phyloP scores from a whole-genome alignment of 64 coral and sea anemone species.

The Exaiptasia diaphana region DNA sequence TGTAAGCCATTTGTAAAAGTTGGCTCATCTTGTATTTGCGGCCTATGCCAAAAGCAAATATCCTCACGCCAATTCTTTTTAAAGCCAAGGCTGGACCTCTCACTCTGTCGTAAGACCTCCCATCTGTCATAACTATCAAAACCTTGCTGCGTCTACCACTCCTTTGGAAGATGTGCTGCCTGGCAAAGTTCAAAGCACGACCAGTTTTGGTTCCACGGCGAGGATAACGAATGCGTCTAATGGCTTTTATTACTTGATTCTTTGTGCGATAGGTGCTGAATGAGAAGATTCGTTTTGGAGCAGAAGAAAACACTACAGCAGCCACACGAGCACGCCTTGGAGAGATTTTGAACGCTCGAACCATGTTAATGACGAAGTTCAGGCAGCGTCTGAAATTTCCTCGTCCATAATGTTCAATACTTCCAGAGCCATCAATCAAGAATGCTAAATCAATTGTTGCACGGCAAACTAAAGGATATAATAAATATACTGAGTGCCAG shows the following conservation, averaged over 20 bases:
- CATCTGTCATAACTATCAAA: constrained; percentile 67
- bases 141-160: constrained; percentile 16
- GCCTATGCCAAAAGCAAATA: constrained; percentile 64
- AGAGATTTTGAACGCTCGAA: constrained; percentile 64
- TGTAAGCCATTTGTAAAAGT: constrained; percentile 56
- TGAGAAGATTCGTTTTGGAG: constrained; percentile 18
- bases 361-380: constrained; percentile 73
- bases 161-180: not conserved
- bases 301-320: constrained; percentile 43
- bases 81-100: not conserved
- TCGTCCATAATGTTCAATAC: constrained; percentile 64
- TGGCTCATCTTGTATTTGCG: constrained; percentile 35
- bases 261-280: constrained; percentile 31
- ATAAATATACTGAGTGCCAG: too few relatives aligned
- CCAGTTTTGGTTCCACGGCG: constrained; percentile 68
- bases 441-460: constrained; percentile 65
- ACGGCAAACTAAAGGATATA: constrained; percentile 55
- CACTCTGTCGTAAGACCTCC: constrained; percentile 63
- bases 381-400: constrained; percentile 85
- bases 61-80: constrained; percentile 35
- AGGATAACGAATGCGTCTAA: constrained; percentile 55
- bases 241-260: constrained; percentile 8
- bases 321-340: constrained; percentile 41
- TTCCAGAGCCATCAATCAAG: constrained; percentile 76
- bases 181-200: constrained; percentile 9